Conservation (phyloP, 2,797 vertebrate genomes). For the Pipistrellus kuhlii region DNA sequence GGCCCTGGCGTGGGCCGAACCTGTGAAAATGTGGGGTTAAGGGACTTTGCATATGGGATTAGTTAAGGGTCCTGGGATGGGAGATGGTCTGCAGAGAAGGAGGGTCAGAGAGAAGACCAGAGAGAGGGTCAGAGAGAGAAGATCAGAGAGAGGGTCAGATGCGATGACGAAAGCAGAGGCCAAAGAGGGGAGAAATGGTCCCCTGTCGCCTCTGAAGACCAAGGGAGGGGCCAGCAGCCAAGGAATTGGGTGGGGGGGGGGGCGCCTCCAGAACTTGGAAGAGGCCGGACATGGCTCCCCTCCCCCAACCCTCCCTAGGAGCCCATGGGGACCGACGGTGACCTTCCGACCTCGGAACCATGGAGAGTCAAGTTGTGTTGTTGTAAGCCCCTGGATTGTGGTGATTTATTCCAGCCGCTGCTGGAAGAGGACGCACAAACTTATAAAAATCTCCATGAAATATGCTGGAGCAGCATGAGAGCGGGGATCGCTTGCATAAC, state of each 20-base stretch:
- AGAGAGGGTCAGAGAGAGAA: neutral
- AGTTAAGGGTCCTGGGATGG: neutral
- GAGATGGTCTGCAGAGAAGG: neutral
- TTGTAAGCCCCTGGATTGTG: neutral
- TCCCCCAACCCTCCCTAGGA: fast-evolving
- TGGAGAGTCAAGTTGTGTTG: fast-evolving
- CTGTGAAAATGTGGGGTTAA: fast-evolving
- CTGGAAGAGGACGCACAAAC: neutral
- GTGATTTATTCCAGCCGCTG: fast-evolving
- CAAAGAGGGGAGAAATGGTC: fast-evolving
- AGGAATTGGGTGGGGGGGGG: no score
- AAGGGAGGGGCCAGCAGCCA: fast-evolving
- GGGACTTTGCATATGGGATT: fast-evolving
- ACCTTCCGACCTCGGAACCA: neutral
- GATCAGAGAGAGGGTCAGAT: neutral
- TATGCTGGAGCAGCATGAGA: fast-evolving
- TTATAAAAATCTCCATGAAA: no score
- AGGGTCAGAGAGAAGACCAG: neutral
- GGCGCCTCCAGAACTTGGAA: neutral
- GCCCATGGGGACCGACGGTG: fast-evolving
- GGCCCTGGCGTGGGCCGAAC: fast-evolving
- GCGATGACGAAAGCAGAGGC: neutral
- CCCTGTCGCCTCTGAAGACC: no score
- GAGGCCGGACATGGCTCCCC: neutral
- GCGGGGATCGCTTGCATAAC: fast-evolving